Evolutionary conservation across 2,113 vertebrate genomes (phyloP), one percentile per base, ranked within the genome.

Genomic region (Cavia aperea): DNA sequence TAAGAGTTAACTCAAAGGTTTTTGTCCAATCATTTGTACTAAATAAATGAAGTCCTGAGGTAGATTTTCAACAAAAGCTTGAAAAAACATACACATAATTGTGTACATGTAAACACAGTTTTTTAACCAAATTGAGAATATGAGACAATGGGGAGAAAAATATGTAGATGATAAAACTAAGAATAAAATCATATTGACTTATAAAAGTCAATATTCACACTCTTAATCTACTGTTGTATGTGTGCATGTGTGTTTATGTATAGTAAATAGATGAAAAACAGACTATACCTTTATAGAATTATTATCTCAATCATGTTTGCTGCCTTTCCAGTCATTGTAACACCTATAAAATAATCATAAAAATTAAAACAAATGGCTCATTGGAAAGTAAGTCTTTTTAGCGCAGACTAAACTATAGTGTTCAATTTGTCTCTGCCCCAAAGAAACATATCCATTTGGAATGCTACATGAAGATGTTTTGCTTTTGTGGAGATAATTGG

Each of bases 401-500:
- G 87, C 13, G 83, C 93, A 75, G 93, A 72, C 51, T 70, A 89
- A 97, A 87, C 81, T 75, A 78, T 43, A 21, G 7, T 77, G 82
- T 78, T 95, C 91, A 85, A 33, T 94, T 95, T 97, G 93, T 93
- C 94, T 92, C 95, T 95, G 85, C 91, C 95, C 78, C 77, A 91
- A 95, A 96, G 4, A 81, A 97, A 97, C 77, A 95, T 60, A 46
- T 94, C 95, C 95, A 88, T 97, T 97, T 97, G 97, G 96, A 96
- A 93, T 91, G 88, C 87, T 54, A 70, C 93, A 88, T 92, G 92
- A 91, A 95, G 94, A 93, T 88, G 89, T 95, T 97, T 96, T 95
- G 95, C 82, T 97, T 97, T 96, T 82, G 87, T 95, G 92, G 66
- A 93, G 84, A 88, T 94, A 96, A 96, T 92, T 79, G 33, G 58